Percentiles rank a stretch among this genome's conserved stretches.
phyloP scores from a whole-genome alignment of 1,140 invertebrate genomes.

The Muscidifurax raptorellus region DNA sequence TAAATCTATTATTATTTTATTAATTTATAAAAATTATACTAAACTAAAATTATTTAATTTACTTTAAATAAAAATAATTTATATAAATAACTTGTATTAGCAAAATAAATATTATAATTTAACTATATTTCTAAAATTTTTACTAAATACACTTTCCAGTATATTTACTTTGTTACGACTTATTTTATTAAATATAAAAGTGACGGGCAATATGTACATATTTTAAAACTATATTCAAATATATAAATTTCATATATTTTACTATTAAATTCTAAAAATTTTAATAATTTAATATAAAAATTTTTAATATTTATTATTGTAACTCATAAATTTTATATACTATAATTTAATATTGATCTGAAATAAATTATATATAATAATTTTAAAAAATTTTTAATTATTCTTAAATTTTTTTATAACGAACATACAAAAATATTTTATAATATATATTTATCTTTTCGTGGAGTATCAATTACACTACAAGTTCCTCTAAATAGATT shows the following conservation, averaged over 20 bases:
- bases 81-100: slow-evolving; percentile 68
- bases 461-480: no score
- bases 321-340: slow-evolving; percentile 76
- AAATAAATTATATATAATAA: no score
- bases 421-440: no score
- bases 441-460: no score
- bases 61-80: slow-evolving; percentile 56
- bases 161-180: slow-evolving; percentile 85
- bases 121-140: slow-evolving; percentile 69
- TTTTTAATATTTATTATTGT: slow-evolving; percentile 64
- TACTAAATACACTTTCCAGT: slow-evolving; percentile 81
- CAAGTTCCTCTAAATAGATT: no score
- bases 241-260: slow-evolving; percentile 69
- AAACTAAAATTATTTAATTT: slow-evolving; percentile 64
- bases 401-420: no score
- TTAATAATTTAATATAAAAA: slow-evolving; percentile 67
- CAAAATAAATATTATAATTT: slow-evolving; percentile 77
- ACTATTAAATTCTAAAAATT: slow-evolving; percentile 77
- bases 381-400: no score
- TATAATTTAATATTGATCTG: no score
- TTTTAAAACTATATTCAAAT: slow-evolving; percentile 72
- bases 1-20: slow-evolving; percentile 48
- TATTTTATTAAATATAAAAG: slow-evolving; percentile 80
- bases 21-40: neutral
- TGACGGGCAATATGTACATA: slow-evolving; percentile 83